These are phyloP conservation scores for Bradypus variegatus DNA, from an alignment of 2,797 vertebrate species.

Conservation along the genomic window DNA sequence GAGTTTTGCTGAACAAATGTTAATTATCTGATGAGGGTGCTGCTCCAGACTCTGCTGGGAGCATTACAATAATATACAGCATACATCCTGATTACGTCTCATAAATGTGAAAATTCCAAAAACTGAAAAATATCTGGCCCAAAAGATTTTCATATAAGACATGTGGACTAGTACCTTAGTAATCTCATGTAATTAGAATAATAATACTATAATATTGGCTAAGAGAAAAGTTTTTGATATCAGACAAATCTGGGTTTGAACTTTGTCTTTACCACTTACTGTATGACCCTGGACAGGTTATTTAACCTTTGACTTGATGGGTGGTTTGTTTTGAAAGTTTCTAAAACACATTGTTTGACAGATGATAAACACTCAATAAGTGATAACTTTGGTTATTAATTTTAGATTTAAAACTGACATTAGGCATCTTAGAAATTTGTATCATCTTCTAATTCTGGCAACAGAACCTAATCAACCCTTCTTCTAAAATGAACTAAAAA, in stretches of 20 bases:
- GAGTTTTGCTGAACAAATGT: neutral
- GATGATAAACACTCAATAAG: neutral
- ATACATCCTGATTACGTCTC: neutral
- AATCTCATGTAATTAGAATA: neutral
- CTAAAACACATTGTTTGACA: neutral
- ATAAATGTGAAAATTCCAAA: neutral
- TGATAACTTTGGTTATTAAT: neutral
- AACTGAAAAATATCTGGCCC: neutral
- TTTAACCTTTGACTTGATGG: neutral
- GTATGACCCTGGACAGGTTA: neutral
- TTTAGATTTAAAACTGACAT: neutral
- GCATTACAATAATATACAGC: neutral
- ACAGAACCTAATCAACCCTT: neutral
- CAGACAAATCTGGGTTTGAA: neutral
- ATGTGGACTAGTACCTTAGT: neutral
- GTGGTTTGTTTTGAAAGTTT: neutral
- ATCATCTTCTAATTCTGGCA: neutral
- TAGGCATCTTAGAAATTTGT: neutral
- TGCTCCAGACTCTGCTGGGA: neutral
- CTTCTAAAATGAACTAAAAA: neutral
- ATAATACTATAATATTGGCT: neutral
- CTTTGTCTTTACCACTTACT: neutral
- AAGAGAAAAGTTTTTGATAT: neutral
- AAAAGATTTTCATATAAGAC: neutral
- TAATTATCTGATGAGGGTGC: neutral